These are phyloP conservation scores for Drosophila micromelanica DNA, from an alignment of 1,140 invertebrate genomes.

Conservation along the genomic window DNA sequence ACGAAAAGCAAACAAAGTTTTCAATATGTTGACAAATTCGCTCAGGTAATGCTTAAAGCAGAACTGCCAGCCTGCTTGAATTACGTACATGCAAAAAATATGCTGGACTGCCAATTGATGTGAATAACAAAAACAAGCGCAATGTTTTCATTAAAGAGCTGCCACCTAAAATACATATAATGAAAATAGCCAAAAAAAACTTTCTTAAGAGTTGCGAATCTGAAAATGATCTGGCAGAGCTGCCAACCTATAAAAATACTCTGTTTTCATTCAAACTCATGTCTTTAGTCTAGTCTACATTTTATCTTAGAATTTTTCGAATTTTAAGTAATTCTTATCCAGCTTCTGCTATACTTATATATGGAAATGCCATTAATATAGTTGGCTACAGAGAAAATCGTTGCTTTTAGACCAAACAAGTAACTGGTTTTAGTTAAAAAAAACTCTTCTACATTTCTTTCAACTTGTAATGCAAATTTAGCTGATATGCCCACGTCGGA, in stretches of 20 bases:
- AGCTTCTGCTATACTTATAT: too few species aligned
- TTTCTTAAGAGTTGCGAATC: conserved; percentile 13
- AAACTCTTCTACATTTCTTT: background rate
- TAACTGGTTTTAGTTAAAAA: too few species aligned
- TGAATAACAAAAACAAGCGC: background rate
- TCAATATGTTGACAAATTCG: conserved; percentile 31
- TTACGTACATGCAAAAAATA: conserved; percentile 12
- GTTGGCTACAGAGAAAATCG: too few species aligned
- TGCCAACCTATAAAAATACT: too few species aligned
- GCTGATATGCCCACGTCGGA: conserved; percentile 18
- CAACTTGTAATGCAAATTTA: conserved; percentile 23
- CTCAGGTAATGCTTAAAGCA: conserved; percentile 5
- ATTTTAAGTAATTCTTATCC: too few species aligned
- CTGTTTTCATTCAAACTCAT: too few species aligned
- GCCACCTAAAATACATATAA: conserved; percentile 30
- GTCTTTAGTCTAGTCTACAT: too few species aligned
- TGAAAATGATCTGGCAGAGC: too few species aligned
- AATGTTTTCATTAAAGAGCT: conserved; percentile 15
- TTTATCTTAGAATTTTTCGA: too few species aligned
- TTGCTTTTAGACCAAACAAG: too few species aligned
- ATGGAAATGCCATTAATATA: too few species aligned
- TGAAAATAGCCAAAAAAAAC: background rate
- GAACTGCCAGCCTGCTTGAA: conserved; percentile 34
- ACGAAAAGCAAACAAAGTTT: conserved; percentile 22
- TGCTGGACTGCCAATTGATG: background rate